Conservation (phyloP, 37 sponge, comb jelly and placozoan species). For the Halisarca cf. caerulea region DNA sequence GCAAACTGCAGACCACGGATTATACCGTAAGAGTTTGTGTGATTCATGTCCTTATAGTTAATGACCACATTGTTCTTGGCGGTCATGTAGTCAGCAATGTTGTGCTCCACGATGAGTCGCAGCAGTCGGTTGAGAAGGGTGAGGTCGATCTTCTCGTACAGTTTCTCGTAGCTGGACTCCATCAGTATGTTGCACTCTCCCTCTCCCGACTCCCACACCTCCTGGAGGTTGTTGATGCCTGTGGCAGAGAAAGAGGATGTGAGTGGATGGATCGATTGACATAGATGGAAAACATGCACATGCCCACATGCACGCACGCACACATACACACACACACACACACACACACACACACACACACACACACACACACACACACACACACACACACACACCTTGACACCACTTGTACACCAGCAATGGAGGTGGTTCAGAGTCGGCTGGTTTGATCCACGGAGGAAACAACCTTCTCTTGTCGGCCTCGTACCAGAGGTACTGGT, state of each 20-base stretch:
- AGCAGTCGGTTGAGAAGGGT: conserved; percentile 93
- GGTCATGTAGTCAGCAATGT: conserved; percentile 99
- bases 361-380: neutral
- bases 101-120: conserved; percentile 97
- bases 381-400: conserved; percentile 65
- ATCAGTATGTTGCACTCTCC: conserved; percentile 98
- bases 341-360: neutral
- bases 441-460: conserved; percentile 99
- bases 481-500: conserved; percentile 99
- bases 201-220: conserved; percentile 96
- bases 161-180: conserved; percentile 94
- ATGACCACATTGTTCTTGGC: conserved; percentile 99
- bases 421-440: conserved; percentile 98
- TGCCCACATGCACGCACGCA: neutral
- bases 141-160: conserved; percentile 99
- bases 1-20: conserved; percentile 99
- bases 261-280: neutral
- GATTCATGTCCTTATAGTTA: conserved; percentile 99
- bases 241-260: neutral
- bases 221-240: conserved; percentile 96
- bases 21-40: conserved; percentile 98
- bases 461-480: conserved; percentile 98
- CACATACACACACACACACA: neutral
- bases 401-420: conserved; percentile 99
- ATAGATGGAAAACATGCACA: neutral